A percentile compares a stretch with the other conserved stretches of the same genome.
Conservation (phyloP, 2,888 invertebrate genomes). For the Pinctada fucata region DNA sequence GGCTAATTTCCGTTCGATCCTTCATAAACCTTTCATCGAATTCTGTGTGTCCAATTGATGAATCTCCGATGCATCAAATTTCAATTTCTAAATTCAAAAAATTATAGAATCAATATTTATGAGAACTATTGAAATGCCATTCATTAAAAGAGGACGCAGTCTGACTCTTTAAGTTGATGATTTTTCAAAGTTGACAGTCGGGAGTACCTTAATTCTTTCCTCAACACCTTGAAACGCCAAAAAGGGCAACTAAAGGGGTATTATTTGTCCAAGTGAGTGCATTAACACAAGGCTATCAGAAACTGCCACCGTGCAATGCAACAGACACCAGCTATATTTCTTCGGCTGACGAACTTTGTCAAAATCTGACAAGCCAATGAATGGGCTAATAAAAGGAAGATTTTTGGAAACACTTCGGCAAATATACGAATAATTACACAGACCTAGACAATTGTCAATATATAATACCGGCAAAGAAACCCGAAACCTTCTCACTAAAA, state of each 20-base stretch:
- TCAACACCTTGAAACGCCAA: background rate
- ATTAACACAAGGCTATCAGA: background rate
- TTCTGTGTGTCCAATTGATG: no score
- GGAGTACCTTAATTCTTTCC: slow-evolving; percentile 1
- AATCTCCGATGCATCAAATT: no score
- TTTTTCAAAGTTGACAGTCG: slow-evolving; percentile 4
- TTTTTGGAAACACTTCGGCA: background rate
- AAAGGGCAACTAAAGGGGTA: background rate
- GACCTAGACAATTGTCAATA: background rate
- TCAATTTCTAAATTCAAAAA: no score
- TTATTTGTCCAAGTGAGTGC: slow-evolving; percentile 3
- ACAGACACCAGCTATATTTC: background rate
- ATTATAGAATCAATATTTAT: no score
- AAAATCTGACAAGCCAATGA: background rate
- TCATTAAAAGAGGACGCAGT: background rate
- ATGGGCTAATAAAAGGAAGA: background rate
- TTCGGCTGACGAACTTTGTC: slow-evolving; percentile 8
- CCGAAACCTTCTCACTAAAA: background rate
- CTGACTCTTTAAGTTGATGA: background rate
- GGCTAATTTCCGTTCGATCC: no score
- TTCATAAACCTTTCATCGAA: no score
- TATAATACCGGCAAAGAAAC: background rate
- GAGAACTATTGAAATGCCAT: no score
- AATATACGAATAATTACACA: background rate
- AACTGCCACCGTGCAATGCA: background rate